A percentile compares a stretch with the other conserved stretches of the same genome.
Evolutionary conservation across 2,797 vertebrate genomes (phyloP).

Genomic region (Chelmon rostratus): DNA sequence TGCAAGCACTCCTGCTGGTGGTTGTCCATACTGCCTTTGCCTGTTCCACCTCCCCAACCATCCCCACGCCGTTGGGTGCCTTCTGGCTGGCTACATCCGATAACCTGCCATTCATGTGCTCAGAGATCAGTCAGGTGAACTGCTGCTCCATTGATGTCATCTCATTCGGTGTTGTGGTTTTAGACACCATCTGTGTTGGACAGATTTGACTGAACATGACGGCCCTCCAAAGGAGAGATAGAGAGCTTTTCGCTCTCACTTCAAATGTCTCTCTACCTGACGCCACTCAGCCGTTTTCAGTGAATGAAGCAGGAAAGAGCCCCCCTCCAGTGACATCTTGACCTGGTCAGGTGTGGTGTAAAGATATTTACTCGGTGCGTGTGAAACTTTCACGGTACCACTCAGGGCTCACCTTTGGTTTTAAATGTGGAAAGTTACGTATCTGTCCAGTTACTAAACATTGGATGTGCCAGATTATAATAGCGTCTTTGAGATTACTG

Average conservation of each 20-base stretch:
- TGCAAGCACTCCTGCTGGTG: background rate
- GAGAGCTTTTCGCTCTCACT: constrained; percentile 16
- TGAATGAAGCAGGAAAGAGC: constrained; percentile 5
- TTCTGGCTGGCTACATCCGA: background rate
- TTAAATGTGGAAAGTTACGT: background rate
- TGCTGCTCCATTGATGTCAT: background rate
- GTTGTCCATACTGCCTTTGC: background rate
- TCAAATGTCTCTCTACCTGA: constrained; percentile 7
- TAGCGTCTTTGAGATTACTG: constrained; percentile 4
- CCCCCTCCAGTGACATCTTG: constrained; percentile 7
- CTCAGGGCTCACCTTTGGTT: constrained; percentile 21
- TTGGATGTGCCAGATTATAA: constrained; percentile 6
- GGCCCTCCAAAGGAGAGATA: constrained; percentile 8
- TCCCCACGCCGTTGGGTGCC: background rate
- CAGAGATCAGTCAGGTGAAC: constrained; percentile 34
- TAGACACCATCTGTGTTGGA: constrained; percentile 20
- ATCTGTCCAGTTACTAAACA: background rate
- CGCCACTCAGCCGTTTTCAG: constrained; percentile 26
- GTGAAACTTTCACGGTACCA: constrained; percentile 10
- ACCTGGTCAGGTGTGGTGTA: constrained; percentile 5
- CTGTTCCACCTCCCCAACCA: background rate
- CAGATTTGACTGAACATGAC: constrained; percentile 32
- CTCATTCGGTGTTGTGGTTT: constrained; percentile 23
- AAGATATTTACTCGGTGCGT: background rate
- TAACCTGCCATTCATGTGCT: background rate